A percentile compares a stretch with the other conserved stretches of the same genome.
Conservation (phyloP, 2,888 invertebrate genomes). For the Artemia sinica region DNA sequence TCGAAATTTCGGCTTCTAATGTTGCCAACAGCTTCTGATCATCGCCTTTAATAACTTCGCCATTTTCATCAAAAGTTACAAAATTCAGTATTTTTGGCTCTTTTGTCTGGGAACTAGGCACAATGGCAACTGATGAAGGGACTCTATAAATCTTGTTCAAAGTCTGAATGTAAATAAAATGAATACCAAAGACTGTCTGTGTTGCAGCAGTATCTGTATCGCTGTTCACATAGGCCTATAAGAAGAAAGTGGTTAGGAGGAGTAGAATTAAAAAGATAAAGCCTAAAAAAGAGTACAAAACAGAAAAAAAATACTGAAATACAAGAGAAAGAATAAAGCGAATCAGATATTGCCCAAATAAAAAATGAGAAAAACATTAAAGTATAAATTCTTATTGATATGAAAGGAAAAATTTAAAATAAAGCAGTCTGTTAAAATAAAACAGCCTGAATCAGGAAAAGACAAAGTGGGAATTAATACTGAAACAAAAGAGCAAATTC, state of each 20-base stretch:
- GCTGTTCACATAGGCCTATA: not conserved
- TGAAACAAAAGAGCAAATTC: too few species aligned
- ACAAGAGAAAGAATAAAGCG: too few species aligned
- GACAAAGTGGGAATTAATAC: too few species aligned
- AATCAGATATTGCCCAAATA: too few species aligned
- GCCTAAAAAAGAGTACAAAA: too few species aligned
- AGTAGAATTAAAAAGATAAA: too few species aligned
- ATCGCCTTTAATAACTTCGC: slow-evolving; percentile 5
- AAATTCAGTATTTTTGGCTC: not conserved
- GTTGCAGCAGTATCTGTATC: not conserved
- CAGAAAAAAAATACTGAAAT: too few species aligned
- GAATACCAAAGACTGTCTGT: not conserved
- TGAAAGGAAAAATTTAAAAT: too few species aligned
- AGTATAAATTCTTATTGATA: too few species aligned
- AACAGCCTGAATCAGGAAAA: too few species aligned
- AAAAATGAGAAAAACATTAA: too few species aligned
- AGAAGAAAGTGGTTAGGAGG: not conserved
- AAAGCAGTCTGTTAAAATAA: too few species aligned
- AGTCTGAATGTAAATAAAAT: not conserved
- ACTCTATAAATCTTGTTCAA: not conserved
- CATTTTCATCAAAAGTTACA: slow-evolving; percentile 11
- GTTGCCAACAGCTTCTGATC: not conserved
- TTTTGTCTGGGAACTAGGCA: slow-evolving; percentile 1
- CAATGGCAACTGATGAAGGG: not conserved
- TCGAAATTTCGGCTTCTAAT: not conserved